These are phyloP conservation scores for Nipponia nippon DNA, from an alignment of 2,113 vertebrate genomes.

Conservation along the genomic window DNA sequence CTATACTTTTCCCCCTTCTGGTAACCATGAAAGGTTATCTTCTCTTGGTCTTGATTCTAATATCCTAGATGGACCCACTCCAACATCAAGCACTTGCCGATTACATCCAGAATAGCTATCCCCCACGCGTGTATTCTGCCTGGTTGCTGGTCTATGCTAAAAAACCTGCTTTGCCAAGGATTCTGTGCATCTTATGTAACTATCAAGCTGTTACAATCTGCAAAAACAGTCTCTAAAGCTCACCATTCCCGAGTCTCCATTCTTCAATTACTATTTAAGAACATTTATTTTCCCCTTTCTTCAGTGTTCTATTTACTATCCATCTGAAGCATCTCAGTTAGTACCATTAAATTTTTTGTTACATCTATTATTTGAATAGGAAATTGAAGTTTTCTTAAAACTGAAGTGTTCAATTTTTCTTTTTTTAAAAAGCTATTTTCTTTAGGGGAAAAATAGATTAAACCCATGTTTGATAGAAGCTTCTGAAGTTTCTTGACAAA, in stretches of 20 bases:
- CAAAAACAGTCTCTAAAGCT: neutral
- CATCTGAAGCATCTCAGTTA: neutral
- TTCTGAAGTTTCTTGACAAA: neutral
- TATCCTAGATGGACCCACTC: neutral
- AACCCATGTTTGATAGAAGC: neutral
- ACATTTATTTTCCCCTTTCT: neutral
- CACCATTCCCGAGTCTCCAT: neutral
- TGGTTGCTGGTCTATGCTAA: neutral
- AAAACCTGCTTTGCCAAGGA: neutral
- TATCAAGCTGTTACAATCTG: conserved; percentile 5
- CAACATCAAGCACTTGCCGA: neutral
- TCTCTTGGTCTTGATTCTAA: neutral
- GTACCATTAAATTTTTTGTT: neutral
- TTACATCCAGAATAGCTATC: neutral
- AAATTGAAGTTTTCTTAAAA: neutral
- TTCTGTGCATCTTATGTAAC: conserved; percentile 21
- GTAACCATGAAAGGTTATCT: neutral
- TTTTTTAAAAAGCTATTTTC: neutral
- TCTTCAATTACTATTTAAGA: neutral
- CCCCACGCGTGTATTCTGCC: neutral
- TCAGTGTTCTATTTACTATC: neutral
- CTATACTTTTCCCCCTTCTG: neutral
- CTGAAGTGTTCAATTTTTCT: neutral
- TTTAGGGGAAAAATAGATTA: neutral
- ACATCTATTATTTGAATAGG: neutral